Conservation (phyloP, 2,888 invertebrate species). For the Cancer borealis region DNA sequence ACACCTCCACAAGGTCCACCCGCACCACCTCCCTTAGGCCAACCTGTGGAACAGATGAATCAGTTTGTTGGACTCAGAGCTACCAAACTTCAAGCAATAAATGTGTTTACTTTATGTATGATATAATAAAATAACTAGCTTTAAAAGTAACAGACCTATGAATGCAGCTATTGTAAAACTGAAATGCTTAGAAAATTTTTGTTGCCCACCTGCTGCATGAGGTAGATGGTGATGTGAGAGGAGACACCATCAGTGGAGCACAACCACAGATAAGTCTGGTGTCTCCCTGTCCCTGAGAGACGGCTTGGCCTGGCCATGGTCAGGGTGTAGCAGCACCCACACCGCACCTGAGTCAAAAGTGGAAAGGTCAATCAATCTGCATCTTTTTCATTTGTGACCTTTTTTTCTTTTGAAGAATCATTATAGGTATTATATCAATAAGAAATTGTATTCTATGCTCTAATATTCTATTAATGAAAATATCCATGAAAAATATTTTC, state of each 20-base stretch:
- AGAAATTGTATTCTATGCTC: no score
- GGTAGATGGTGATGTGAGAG: conserved; percentile 86
- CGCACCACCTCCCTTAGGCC: conserved; percentile 86
- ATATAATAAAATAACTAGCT: background rate
- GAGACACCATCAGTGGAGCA: conserved; percentile 88
- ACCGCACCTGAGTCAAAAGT: conserved; percentile 85
- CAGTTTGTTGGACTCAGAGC: background rate
- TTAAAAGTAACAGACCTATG: background rate
- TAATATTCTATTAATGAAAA: no score
- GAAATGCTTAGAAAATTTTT: conserved; percentile 80
- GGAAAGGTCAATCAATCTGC: background rate
- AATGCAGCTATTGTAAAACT: background rate
- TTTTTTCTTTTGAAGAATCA: background rate
- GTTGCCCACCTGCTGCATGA: conserved; percentile 85
- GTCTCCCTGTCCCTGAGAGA: conserved; percentile 82
- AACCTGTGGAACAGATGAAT: conserved; percentile 60
- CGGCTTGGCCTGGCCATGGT: conserved; percentile 82
- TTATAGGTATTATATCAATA: no score
- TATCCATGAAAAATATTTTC: no score
- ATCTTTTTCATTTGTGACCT: background rate
- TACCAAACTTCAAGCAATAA: background rate
- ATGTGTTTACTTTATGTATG: background rate
- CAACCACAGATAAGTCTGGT: conserved; percentile 92
- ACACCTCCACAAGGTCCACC: conserved; percentile 88
- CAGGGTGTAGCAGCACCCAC: conserved; percentile 91